These are phyloP conservation scores for Nyctalus aviator DNA, from an alignment of 2,797 vertebrate genomes.

Conservation along the genomic window DNA sequence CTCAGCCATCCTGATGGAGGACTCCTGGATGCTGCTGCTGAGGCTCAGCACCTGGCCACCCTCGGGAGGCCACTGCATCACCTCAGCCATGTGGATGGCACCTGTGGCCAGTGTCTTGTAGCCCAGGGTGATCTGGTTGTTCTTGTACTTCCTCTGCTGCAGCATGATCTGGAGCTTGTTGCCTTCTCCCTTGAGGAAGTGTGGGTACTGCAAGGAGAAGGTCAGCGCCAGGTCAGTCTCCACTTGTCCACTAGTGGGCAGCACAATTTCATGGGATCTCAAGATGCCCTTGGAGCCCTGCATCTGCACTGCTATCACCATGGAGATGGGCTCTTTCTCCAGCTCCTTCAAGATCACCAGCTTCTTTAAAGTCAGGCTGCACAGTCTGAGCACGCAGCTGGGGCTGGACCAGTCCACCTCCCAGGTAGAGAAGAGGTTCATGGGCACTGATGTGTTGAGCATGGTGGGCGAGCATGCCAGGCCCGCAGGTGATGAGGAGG, in stretches of 20 bases:
- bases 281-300: conserved; percentile 98
- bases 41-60: conserved; percentile 95
- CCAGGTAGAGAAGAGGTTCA: neutral
- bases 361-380: conserved; percentile 98
- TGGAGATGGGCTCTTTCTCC: conserved; percentile 97
- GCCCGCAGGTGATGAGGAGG: neutral
- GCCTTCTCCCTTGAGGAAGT: conserved; percentile 97
- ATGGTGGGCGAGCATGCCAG: no score
- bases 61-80: conserved; percentile 97
- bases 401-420: neutral
- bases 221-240: conserved; percentile 97
- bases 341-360: conserved; percentile 96
- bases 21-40: conserved; percentile 95
- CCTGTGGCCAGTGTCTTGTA: conserved; percentile 97
- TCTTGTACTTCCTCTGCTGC: conserved; percentile 96
- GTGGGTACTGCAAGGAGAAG: conserved; percentile 98
- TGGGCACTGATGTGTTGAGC: neutral
- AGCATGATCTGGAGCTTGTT: conserved; percentile 98
- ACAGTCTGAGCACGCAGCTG: conserved; percentile 89
- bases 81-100: conserved; percentile 97
- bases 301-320: conserved; percentile 98
- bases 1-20: conserved; percentile 95
- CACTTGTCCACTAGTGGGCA: conserved; percentile 96
- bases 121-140: conserved; percentile 95
- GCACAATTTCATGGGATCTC: conserved; percentile 97